Conservation (phyloP, 1,140 invertebrate genomes). For the Papilio helenus region DNA sequence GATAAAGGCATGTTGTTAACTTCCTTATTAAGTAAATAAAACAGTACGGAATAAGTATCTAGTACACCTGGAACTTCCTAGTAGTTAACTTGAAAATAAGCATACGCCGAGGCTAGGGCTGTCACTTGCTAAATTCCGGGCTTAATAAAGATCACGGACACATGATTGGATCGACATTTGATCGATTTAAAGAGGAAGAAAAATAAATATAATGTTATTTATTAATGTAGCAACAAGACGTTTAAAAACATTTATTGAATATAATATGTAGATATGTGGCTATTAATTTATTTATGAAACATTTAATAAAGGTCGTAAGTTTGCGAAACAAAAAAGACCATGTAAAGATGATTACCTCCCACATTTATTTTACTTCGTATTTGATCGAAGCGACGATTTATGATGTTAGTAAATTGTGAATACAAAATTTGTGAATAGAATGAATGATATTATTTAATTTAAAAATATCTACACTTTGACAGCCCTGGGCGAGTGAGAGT, state of each 20-base stretch:
- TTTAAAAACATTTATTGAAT: not conserved
- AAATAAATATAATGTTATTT: conserved; percentile 11
- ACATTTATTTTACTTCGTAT: not conserved
- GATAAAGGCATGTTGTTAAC: conserved; percentile 15
- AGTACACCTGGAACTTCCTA: conserved; percentile 69
- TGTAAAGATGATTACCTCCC: not conserved
- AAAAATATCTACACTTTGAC: not conserved
- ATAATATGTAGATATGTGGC: not conserved
- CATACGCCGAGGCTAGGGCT: conserved; percentile 47
- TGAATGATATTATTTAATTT: not conserved
- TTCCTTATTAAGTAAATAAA: conserved; percentile 53
- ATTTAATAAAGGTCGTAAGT: not conserved
- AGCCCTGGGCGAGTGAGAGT: conserved; percentile 66
- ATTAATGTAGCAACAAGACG: conserved; percentile 4
- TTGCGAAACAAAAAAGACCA: not conserved
- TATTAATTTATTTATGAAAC: not conserved
- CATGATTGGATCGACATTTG: conserved; percentile 34
- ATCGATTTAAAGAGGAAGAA: not conserved
- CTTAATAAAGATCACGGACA: conserved; percentile 30
- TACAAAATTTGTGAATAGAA: too few relatives aligned
- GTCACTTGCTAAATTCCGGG: not conserved
- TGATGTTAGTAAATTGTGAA: too few relatives aligned
- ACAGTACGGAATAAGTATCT: conserved; percentile 55
- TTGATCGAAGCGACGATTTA: too few relatives aligned
- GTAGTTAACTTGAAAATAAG: conserved; percentile 69